Base-by-base conservation (phyloP, 2,113 vertebrate genomes). In the Athene cunicularia region DNA sequence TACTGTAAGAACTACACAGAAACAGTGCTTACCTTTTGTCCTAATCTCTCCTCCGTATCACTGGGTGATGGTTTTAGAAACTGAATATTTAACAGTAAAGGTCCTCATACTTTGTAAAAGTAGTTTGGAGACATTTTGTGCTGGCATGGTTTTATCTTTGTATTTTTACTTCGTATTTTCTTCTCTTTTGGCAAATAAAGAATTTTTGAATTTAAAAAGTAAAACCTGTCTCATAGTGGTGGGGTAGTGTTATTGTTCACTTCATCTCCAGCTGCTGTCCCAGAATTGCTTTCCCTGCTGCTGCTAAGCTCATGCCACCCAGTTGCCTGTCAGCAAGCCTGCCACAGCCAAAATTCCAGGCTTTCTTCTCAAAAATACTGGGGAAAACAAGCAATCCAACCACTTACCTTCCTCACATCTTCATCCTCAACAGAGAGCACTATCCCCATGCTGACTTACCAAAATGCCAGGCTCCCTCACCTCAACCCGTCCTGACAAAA, bases 131-230 rank as follows among this genome's bases (percentile, higher is more conserved):
- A 56, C 45, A 20, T 60, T 93, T 96, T 95, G 90, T 93, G 90
- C 80, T 96, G 93, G 91, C 86, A 86, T 96, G 93, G 91, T 89
- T 97, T 96, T 96, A 45, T 83, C 91, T 90, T 96, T 94, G 60
- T 92, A 86, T 90, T 97, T 94, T 91, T 95, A 91, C 95, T 93
- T 93, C 53, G 62, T 94, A 94, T 88, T 95, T 95, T 84, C 71
- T 50, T 90, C 41, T 70, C 56, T 96, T 95, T 94, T 94, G 87
- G 73, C 88, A 95, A 98, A 96, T 96, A 96, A 98, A 97, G 58
- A 39, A 81, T 33, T 93, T 94, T n/a, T 56, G 64, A 90, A 92
- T 83, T 85, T 75, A 41, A 67, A 70, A 80, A 45, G 47, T 35
- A 66, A 64, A 81, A 43, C 18, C 43, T 59, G 43, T 52, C 55